Evolutionary conservation across 2,888 invertebrate species (phyloP), one percentile per base, ranked within the genome.

Genomic region (Tiliacea citrago): DNA sequence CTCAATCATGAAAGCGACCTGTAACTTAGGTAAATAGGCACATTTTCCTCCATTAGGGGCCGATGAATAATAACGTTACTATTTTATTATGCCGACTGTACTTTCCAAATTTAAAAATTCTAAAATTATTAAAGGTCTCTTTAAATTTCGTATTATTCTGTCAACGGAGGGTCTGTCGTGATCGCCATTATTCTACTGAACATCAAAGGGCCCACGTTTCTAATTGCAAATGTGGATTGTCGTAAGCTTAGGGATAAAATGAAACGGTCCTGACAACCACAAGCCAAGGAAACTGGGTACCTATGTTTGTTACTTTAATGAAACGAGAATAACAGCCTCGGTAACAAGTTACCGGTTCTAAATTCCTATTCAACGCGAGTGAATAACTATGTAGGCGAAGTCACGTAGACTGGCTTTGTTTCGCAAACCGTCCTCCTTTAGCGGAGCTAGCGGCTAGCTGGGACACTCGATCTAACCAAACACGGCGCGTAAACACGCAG

Each of bases 311-410:
- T 81, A 83, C 80, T 86, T 82, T 82, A 77, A 86, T 72, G 75
- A 72, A 85, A 79, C 68, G 58, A 81, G 75, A 83, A 65, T 73
- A 75, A 61, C 75, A 55, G 81, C 79, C 84, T 82, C 68, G 76
- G 85, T 82, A 81, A 81, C 80, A 77, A 83, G 85, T 84, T 88
- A 91, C 87, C 88, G 87, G 88, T 88, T 91, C 86, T 77, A 79
- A 87, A 84, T 86, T 87, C 84, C 86, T 90, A 88, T 90, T 87
- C 86, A 88, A 75, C 74, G 71, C 82, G 75, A 81, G 81, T 81
- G 85, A 88, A 86, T 78, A 81, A 82, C 80, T 81, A 81, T 78
- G 73, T 80, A 84, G 77, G 75, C 76, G 72, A 82, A 79, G 65
- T 82, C 86, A 86, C 86, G 82, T 86, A 85, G 80, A 74, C 73